Evolutionary conservation across 2,888 invertebrate species (phyloP).

Genomic region (Dasypolia templi): DNA sequence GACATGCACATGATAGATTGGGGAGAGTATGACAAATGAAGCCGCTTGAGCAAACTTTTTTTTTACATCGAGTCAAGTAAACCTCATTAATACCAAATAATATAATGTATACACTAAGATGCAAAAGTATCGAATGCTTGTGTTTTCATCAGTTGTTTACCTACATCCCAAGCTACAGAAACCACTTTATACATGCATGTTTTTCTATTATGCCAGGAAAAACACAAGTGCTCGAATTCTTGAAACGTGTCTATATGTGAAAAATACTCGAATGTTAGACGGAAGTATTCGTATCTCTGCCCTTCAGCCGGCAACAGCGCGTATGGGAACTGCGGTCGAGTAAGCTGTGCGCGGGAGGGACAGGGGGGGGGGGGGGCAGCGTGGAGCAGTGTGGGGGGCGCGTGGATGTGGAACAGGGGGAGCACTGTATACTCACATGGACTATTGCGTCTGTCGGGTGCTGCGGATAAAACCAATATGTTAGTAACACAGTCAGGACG

Average conservation of each 20-base stretch:
- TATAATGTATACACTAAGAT: not conserved
- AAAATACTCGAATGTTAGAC: not conserved
- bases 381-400: not conserved
- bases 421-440: constrained; percentile 94
- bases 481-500: constrained; percentile 71
- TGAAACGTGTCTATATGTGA: not conserved
- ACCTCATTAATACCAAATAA: not conserved
- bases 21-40: constrained; percentile 12
- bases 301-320: constrained; percentile 11
- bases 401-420: not conserved
- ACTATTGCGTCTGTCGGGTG: constrained; percentile 96
- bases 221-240: constrained; percentile 11
- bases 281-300: not conserved
- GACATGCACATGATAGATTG: constrained; percentile 22
- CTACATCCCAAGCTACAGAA: too few relatives aligned
- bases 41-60: not conserved
- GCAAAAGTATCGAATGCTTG: constrained; percentile 8
- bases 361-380: not conserved
- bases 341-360: not conserved
- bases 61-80: not conserved
- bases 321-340: not conserved
- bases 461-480: constrained; percentile 91
- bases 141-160: not conserved
- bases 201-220: not conserved
- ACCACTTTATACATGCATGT: not conserved